Percentiles rank a stretch among this genome's conserved stretches.
phyloP scores from a whole-genome alignment of 2,113 vertebrate genomes.

The Pollachius pollachius region DNA sequence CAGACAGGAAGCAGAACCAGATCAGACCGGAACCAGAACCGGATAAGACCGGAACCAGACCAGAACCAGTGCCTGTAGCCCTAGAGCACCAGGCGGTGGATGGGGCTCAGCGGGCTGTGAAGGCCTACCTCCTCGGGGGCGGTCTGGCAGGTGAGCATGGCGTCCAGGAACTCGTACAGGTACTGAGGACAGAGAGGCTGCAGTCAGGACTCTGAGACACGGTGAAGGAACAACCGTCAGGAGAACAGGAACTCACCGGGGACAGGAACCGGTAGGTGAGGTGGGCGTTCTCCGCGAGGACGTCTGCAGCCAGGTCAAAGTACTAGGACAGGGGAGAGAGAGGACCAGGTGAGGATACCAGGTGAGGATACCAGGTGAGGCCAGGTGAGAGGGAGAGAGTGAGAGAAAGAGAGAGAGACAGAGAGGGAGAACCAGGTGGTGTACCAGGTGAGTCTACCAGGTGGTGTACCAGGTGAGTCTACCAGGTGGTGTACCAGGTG shows the following conservation, averaged over 20 bases:
- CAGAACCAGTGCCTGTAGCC: no score
- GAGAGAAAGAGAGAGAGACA: neutral
- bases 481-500: neutral
- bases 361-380: no score
- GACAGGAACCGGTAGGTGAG: conserved; percentile 92
- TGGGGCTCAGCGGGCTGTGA: no score
- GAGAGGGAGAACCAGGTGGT: no score
- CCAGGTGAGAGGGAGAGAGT: neutral
- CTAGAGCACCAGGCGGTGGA: no score
- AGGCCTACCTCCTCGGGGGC: conserved; percentile 86
- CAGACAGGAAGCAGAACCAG: no score
- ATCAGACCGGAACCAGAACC: no score
- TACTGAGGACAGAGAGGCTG: conserved; percentile 60
- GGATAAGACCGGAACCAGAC: no score
- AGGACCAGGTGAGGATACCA: neutral
- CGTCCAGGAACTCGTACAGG: conserved; percentile 91
- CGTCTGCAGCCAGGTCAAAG: conserved; percentile 92
- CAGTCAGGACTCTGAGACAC: no score
- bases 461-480: no score
- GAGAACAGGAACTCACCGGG: conserved; percentile 66
- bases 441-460: no score
- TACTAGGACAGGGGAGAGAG: conserved; percentile 74
- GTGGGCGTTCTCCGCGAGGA: conserved; percentile 94
- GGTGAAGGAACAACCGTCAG: conserved; percentile 4
- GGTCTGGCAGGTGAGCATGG: conserved; percentile 90